These are phyloP conservation scores for Mormyrus lacerda DNA, from an alignment of 2,113 vertebrate species.

Conservation along the genomic window DNA sequence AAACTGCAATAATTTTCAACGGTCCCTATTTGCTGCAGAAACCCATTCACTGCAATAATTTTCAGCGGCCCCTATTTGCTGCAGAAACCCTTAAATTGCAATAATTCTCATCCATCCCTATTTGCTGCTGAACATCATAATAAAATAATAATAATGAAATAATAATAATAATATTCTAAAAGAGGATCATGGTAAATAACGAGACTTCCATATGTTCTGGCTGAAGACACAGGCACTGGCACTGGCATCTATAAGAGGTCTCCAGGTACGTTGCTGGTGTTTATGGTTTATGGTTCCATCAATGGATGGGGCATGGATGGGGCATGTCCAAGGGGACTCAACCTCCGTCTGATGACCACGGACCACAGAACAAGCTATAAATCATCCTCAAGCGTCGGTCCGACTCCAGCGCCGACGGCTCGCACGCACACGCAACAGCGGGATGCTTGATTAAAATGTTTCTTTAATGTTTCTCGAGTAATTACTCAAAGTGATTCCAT, in stretches of 20 bases:
- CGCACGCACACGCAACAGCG: background rate
- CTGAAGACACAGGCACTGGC: constrained; percentile 16
- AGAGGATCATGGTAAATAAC: constrained; percentile 16
- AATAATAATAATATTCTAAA: too few relatives aligned
- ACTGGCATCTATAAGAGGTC: background rate
- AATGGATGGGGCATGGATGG: background rate
- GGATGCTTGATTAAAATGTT: background rate
- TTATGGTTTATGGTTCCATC: background rate
- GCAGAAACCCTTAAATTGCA: background rate
- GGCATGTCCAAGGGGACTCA: background rate
- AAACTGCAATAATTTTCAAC: constrained; percentile 13
- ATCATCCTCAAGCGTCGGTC: background rate
- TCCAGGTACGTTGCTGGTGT: background rate
- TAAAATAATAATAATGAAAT: constrained; percentile 33
- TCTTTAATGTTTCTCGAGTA: background rate
- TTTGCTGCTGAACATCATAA: background rate
- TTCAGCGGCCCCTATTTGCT: constrained; percentile 29
- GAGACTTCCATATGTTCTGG: constrained; percentile 37
- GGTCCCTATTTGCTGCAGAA: constrained; percentile 22
- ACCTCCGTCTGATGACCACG: background rate
- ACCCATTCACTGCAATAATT: background rate
- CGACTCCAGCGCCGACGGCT: background rate
- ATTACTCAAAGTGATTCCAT: background rate
- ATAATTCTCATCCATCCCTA: constrained; percentile 26
- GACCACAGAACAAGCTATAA: background rate